phyloP scores from a whole-genome alignment of 2,113 vertebrate genomes.

The Lamprologus sp. region DNA sequence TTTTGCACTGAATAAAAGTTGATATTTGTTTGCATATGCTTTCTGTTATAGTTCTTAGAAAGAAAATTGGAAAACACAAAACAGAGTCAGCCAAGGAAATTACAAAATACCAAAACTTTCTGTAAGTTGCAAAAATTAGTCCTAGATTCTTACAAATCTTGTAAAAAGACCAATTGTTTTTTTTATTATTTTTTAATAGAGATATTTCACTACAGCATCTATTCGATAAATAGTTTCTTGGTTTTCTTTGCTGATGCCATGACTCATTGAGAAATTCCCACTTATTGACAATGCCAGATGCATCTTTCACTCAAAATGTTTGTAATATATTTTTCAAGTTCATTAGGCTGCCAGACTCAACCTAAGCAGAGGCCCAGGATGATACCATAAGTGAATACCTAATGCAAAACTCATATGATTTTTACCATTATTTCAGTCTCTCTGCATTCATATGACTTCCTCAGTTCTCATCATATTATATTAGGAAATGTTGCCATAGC shows the following conservation, averaged over 20 bases:
- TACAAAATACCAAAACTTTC: not conserved
- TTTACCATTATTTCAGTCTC: not conserved
- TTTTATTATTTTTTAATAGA: not conserved
- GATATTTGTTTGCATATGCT: not conserved
- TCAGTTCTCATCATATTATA: not conserved
- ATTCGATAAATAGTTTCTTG: not conserved
- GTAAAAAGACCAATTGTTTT: not conserved
- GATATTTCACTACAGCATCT: not conserved
- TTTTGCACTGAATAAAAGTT: not conserved
- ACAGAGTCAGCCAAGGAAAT: not conserved
- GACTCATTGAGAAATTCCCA: not conserved
- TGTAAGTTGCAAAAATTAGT: not conserved
- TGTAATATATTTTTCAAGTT: not conserved
- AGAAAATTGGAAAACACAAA: not conserved
- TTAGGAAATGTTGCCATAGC: not conserved
- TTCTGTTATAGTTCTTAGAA: not conserved
- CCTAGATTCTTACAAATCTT: not conserved
- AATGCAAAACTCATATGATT: not conserved
- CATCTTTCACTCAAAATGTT: not conserved
- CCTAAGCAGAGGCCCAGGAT: not conserved
- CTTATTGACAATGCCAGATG: not conserved
- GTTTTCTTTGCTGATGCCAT: not conserved
- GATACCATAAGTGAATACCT: not conserved
- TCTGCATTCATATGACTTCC: not conserved
- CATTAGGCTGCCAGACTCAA: not conserved